Evolutionary conservation across 2,797 vertebrate species (phyloP).

Genomic region (Sphenodon punctatus): DNA sequence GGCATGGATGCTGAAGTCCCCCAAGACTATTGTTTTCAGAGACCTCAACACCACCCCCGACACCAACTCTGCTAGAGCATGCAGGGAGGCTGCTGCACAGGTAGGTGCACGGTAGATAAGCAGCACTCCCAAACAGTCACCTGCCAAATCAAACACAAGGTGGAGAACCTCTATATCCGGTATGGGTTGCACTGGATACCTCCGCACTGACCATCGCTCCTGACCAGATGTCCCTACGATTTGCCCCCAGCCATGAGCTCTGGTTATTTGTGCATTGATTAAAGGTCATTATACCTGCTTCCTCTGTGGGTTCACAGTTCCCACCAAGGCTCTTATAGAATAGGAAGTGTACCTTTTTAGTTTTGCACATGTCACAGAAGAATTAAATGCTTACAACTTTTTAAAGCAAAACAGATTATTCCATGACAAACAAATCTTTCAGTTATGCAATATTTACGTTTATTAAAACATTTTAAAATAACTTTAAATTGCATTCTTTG

Average conservation of each 20-base stretch:
- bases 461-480: not conserved
- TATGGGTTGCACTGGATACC: too few species aligned
- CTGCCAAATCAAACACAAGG: too few species aligned
- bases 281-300: not conserved
- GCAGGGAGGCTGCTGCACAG: too few species aligned
- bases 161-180: too few species aligned
- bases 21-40: too few species aligned
- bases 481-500: not conserved
- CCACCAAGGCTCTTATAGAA: not conserved
- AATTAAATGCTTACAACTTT: not conserved
- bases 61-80: too few species aligned
- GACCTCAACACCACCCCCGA: too few species aligned
- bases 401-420: not conserved
- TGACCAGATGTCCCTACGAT: not conserved
- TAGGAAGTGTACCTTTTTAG: not conserved
- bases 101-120: too few species aligned
- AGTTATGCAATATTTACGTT: not conserved
- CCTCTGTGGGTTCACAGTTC: not conserved
- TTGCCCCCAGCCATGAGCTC: not conserved
- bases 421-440: not conserved
- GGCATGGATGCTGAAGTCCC: too few species aligned
- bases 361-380: not conserved
- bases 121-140: too few species aligned
- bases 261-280: rapidly evolving
- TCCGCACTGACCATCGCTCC: too few species aligned